Percentiles rank a stretch among this genome's conserved stretches.
phyloP scores from a whole-genome alignment of 2,113 vertebrate genomes.

The Haliaeetus leucogaster region DNA sequence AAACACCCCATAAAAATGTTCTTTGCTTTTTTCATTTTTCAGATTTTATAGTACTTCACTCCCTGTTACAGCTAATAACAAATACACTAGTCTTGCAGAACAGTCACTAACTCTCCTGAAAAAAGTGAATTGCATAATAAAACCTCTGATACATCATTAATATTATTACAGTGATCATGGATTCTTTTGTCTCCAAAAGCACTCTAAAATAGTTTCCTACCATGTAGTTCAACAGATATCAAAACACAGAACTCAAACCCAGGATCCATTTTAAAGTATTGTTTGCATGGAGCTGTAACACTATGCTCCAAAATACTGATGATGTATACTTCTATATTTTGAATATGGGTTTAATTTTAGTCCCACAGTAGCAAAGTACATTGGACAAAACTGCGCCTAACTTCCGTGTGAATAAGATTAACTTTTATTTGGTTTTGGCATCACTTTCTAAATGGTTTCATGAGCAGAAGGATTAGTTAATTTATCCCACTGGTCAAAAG shows the following conservation, averaged over 20 bases:
- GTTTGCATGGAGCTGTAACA: not conserved
- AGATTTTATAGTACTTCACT: not conserved
- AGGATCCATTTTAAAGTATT: not conserved
- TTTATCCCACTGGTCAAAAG: not conserved
- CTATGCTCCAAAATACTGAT: not conserved
- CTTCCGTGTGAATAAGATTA: not conserved
- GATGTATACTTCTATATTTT: not conserved
- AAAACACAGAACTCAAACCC: not conserved
- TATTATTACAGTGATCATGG: not conserved
- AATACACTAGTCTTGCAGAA: not conserved
- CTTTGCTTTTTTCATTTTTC: not conserved
- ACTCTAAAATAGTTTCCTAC: not conserved
- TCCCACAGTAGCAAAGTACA: not conserved
- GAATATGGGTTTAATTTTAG: not conserved
- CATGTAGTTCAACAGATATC: not conserved
- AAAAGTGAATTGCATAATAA: not conserved
- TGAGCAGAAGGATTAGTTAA: not conserved
- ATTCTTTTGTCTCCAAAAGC: not conserved
- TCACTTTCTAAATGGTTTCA: not conserved
- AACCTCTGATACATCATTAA: not conserved
- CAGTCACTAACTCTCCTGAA: not conserved
- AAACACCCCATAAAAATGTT: not conserved
- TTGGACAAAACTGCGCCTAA: not conserved
- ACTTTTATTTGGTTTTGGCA: not conserved
- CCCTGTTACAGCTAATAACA: not conserved